These are phyloP conservation scores for Trichonephila clavata DNA, from an alignment of 1,140 invertebrate genomes.

Conservation along the genomic window DNA sequence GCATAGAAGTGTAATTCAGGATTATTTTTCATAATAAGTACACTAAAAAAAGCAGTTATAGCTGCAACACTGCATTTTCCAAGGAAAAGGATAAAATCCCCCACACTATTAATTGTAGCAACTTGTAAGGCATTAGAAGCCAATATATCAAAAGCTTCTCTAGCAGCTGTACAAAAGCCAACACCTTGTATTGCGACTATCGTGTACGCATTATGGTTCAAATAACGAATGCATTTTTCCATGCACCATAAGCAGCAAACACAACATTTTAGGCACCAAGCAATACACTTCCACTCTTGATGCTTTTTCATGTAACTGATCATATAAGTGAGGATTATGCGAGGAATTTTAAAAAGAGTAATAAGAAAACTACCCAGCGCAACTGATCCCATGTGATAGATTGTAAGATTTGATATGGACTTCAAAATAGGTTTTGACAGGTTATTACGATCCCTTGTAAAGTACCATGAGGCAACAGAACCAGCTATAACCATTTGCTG, in stretches of 20 bases:
- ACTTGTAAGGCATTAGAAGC: constrained; percentile 92
- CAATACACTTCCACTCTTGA: constrained; percentile 64
- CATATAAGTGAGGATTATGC: constrained; percentile 83
- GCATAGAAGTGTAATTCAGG: constrained; percentile 82
- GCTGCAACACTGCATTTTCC: constrained; percentile 94
- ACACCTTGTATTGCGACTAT: constrained; percentile 89
- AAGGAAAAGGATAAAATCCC: constrained; percentile 96
- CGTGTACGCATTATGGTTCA: constrained; percentile 90
- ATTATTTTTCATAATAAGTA: constrained; percentile 83
- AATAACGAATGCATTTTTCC: constrained; percentile 87
- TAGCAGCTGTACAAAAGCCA: constrained; percentile 86
- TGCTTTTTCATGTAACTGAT: constrained; percentile 53
- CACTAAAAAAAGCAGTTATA: constrained; percentile 87
- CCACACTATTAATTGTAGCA: constrained; percentile 95
- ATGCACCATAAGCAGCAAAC: constrained; percentile 88
- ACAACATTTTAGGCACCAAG: constrained; percentile 83
- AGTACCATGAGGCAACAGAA: constrained; percentile 89
- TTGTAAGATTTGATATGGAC: constrained; percentile 84
- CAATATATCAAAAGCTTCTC: constrained; percentile 89
- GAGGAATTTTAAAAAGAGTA: constrained; percentile 86
- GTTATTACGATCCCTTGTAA: constrained; percentile 86
- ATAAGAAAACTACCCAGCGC: constrained; percentile 89
- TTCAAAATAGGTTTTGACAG: constrained; percentile 84
- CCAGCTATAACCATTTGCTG: constrained; percentile 90
- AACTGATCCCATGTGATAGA: constrained; percentile 89